These are phyloP conservation scores for Diploscapter pachys DNA, from an alignment of 1,140 invertebrate genomes.

Conservation along the genomic window DNA sequence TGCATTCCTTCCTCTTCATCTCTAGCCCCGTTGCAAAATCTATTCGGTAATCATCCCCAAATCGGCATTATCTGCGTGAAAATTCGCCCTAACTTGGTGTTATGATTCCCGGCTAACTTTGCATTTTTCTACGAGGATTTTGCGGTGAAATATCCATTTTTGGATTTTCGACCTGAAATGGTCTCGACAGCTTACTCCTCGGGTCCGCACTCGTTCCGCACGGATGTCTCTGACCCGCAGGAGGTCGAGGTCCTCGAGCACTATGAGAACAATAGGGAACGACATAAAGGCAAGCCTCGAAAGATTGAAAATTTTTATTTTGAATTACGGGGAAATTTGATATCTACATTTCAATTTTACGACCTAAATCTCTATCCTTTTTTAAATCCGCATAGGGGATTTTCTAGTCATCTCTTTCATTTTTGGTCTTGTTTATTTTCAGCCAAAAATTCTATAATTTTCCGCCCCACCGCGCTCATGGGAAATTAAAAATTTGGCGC, in stretches of 20 bases:
- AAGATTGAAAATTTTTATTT: not conserved
- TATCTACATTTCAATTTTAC: conserved; percentile 1
- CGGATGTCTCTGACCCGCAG: conserved; percentile 11
- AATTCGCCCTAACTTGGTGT: no score
- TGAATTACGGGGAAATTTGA: not conserved
- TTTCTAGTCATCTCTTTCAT: not conserved
- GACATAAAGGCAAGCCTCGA: conserved; percentile 24
- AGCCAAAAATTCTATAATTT: not conserved
- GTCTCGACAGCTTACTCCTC: no score
- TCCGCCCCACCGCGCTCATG: not conserved
- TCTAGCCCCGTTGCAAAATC: no score
- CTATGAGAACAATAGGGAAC: conserved; percentile 28
- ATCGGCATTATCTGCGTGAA: no score
- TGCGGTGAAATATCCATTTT: no score
- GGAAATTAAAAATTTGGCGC: not conserved
- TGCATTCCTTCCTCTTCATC: no score
- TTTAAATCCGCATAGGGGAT: not conserved
- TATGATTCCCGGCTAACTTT: no score
- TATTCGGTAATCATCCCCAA: no score
- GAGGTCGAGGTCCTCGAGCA: conserved; percentile 30
- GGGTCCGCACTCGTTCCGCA: no score
- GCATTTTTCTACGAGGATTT: no score
- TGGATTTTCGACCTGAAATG: no score
- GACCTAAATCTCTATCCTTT: not conserved
- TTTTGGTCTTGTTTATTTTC: not conserved